These are phyloP conservation scores for Scaptomyza hsui DNA, from an alignment of 1,140 invertebrate genomes.

Conservation along the genomic window DNA sequence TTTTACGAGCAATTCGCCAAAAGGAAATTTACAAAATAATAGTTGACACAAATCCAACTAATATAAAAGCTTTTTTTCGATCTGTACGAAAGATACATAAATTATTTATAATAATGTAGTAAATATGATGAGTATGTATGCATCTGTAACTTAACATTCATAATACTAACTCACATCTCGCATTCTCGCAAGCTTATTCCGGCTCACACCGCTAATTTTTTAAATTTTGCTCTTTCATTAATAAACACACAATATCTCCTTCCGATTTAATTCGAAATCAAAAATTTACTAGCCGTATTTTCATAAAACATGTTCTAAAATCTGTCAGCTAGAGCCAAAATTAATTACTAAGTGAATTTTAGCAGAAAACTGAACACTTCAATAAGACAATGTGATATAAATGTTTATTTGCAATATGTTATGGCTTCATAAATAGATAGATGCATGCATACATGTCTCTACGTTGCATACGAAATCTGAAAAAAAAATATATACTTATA, in stretches of 20 bases:
- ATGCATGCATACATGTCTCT: neutral
- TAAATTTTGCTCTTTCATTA: no score
- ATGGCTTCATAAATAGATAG: neutral
- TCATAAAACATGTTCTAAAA: no score
- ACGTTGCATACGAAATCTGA: neutral
- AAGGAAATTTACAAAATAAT: constrained; percentile 94
- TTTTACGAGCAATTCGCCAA: constrained; percentile 91
- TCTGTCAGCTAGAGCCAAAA: no score
- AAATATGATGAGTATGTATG: constrained; percentile 7
- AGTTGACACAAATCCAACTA: constrained; percentile 91
- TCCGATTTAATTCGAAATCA: no score
- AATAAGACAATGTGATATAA: no score
- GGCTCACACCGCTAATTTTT: neutral
- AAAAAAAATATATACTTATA: neutral
- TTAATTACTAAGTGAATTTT: no score
- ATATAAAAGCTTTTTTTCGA: constrained; percentile 91
- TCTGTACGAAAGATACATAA: constrained; percentile 86
- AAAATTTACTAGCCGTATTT: no score
- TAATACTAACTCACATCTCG: no score
- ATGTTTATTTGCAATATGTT: neutral
- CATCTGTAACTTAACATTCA: constrained; percentile 1
- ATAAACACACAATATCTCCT: no score
- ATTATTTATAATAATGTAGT: constrained; percentile 2
- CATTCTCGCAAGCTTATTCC: no score
- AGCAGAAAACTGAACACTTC: no score